Base-by-base conservation (phyloP, 35 echinoderm and acorn worm genomes). In the Apostichopus japonicus region DNA sequence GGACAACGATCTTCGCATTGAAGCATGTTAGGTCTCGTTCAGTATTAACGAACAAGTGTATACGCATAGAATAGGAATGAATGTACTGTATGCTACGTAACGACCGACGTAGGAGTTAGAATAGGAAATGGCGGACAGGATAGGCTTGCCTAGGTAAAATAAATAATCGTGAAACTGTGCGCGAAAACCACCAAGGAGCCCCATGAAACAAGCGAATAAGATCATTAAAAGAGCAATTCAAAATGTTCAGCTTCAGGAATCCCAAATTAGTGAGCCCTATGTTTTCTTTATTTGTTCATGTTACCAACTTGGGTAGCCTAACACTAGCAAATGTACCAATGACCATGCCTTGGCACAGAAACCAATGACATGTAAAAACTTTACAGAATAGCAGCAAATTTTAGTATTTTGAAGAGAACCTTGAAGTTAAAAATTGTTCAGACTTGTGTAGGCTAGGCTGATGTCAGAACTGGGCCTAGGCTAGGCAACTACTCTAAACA, bases 51-150 rank as follows among this genome's bases (percentile, higher is more conserved):
- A 44, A 44, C 33, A 44, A 44, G 22, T 79, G 77, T 27, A 24
- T 13, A 19, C 22, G 78, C 78, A 80, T 80, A 44, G 33, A 44
- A 44, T 80, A 24, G 23, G 78, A 11, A 53, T 21, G 11, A 23
- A 19, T 13, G 78, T 19, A 17, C 13, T 27, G 10, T 13, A 53
- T 80, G 51, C 23, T 80, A 80, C 23, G 23, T 44, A 65, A 67
- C 22, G 86, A 71, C 86, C 63, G 61, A 22, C 17, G 86, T 87
- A 23, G 13, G 33, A 80, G 10, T 27, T 80, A 80, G 78, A 53
- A 9, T 19, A 63, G 86, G 63, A 87, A 87, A 87, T 87, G 86
- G 86, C 86, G 86, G 86, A n/a, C 86, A 65, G 11, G 54, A 51
- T 71, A 15, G n/a, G n/a, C 19, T 67, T 19, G 63, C 8, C 63